Evolutionary conservation across 2,797 vertebrate genomes (phyloP), one percentile per base, ranked within the genome.

Genomic region (Acanthiza pusilla): DNA sequence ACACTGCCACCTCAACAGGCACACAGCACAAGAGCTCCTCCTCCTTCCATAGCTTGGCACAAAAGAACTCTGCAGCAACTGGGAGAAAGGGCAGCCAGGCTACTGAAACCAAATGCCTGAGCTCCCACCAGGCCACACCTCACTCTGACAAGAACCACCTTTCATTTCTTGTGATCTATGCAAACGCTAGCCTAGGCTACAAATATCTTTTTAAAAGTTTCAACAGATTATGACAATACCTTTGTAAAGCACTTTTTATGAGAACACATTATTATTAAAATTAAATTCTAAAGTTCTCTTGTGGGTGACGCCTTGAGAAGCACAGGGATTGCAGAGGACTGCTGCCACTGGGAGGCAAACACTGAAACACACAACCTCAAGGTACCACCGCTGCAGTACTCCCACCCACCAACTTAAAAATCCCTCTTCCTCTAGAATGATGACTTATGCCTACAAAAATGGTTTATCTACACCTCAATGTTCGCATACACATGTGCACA

Each of bases 61-160:
- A 4, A 0, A 0, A 20, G 23, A 54, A 12, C 29, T 14, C 10
- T 13, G 13, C 45, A 63, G 30, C 34, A 61, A 36, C 1, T 13
- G 0, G 0, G 25, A 73, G 6, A 22, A 7, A 18, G 36, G 12
- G 38, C 36, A 23, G 18, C 11, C 14, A 6, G 13, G 22, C 22
- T 23, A 32, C 42, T 73, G 26, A 47, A 25, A 23, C 12, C 26
- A 6, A 9, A 36, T 0, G 0, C 43, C 20, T 4, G 3, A 29
- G 18, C 6, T 18, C 20, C 8, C 32, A 10, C 8, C 15, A 5
- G 4, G 26, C 19, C 23, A 40, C 8, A 23, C 25, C 50, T 38
- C 0, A 0, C 40, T 34, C 43, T 1, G 1, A 26, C 10, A 27
- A 21, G 5, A 70, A 8, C 10, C 6, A 12, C 12, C 30, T 10